Percentiles rank a stretch among this genome's conserved stretches.
Conservation (phyloP, 2,113 vertebrate genomes). For the Callaeas wilsoni region DNA sequence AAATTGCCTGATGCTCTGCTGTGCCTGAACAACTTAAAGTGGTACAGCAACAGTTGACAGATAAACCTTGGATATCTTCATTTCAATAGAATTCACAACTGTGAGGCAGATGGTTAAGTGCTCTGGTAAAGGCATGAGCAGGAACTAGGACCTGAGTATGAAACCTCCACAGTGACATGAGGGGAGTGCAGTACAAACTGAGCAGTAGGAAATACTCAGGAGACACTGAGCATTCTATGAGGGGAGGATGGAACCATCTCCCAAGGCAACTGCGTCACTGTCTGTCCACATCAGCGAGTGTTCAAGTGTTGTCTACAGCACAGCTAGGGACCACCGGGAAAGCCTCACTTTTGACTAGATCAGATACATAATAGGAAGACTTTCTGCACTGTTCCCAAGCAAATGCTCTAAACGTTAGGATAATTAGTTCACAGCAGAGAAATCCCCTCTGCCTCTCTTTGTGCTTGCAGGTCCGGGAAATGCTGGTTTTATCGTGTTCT, state of each 20-base stretch:
- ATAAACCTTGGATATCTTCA: neutral
- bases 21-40: neutral
- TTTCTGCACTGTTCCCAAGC: neutral
- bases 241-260: neutral
- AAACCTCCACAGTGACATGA: neutral
- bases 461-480: neutral
- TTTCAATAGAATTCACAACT: neutral
- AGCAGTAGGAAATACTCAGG: neutral
- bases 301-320: neutral
- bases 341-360: neutral
- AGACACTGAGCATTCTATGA: neutral
- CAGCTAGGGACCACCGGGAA: fast-evolving
- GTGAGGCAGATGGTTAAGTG: neutral
- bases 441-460: neutral
- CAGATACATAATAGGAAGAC: neutral
- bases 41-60: neutral
- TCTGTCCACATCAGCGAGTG: fast-evolving
- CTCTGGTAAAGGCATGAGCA: neutral
- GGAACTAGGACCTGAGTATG: neutral
- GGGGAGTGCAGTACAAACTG: neutral
- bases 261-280: neutral
- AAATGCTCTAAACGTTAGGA: neutral
- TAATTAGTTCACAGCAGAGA: fast-evolving
- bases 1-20: neutral
- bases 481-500: neutral